These are phyloP conservation scores for Siderastrea radians DNA, from an alignment of 92 coral and sea anemone genomes.

Conservation along the genomic window DNA sequence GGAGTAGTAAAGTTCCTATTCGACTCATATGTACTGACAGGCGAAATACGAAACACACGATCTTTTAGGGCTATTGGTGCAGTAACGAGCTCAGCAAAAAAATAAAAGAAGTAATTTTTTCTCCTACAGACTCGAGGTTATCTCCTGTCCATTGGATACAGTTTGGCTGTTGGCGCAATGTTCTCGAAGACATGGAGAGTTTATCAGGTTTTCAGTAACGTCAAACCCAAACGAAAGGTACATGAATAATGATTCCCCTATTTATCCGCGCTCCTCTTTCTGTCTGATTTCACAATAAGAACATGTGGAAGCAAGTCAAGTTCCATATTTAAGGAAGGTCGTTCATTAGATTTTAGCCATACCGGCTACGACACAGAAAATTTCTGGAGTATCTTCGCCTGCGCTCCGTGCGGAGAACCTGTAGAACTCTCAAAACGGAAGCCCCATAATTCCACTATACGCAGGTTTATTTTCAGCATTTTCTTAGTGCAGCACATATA, in stretches of 20 bases:
- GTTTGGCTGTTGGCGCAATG: slow-evolving; percentile 81
- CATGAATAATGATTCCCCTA: neutral
- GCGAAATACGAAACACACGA: neutral
- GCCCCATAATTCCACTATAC: too few relatives aligned
- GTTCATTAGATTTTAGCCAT: too few relatives aligned
- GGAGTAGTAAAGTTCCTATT: too few relatives aligned
- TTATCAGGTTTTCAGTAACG: slow-evolving; percentile 71
- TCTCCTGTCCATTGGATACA: slow-evolving; percentile 75
- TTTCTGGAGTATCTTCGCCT: too few relatives aligned
- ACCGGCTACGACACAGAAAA: too few relatives aligned
- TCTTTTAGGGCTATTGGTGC: neutral
- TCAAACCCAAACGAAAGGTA: slow-evolving; percentile 75
- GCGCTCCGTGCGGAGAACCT: too few relatives aligned
- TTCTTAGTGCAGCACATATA: too few relatives aligned
- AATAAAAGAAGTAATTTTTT: neutral
- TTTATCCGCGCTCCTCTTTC: neutral
- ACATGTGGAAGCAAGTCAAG: too few relatives aligned
- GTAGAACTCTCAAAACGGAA: too few relatives aligned
- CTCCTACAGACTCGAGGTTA: slow-evolving; percentile 58
- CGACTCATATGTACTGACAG: neutral
- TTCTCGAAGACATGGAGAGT: slow-evolving; percentile 83
- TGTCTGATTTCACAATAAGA: too few relatives aligned
- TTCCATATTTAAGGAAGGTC: too few relatives aligned
- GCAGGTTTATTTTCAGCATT: too few relatives aligned
- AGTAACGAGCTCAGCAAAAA: neutral